Base-by-base conservation (phyloP, 2,797 vertebrate species). In the Limnodromus scolopaceus region DNA sequence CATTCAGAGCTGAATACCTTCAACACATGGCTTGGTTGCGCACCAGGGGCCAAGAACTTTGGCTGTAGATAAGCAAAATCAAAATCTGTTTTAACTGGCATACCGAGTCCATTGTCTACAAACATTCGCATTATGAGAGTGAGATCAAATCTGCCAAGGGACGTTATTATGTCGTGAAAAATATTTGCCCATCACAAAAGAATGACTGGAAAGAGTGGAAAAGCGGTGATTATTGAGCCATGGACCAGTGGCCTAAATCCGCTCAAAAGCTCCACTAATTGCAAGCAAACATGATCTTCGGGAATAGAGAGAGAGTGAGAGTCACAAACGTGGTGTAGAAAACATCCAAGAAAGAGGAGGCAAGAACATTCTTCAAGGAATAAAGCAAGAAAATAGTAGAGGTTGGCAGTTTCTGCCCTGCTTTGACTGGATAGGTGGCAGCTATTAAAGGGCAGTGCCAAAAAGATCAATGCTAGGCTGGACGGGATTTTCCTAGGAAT, bases 11-110 rank as follows among this genome's bases (percentile, higher is more conserved):
- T 72, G 79, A 93, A 77, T 89, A 95, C 82, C 88, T 94, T 95
- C 72, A 84, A 93, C 91, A 96, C 84, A 93, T 77, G 91, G 91
- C 65, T 95, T 88, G 74, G 79, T 87, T 95, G 86, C 38, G 61
- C 70, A 94, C 43, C 45, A 88, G 77, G 57, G 92, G 84, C 86
- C 91, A 68, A 94, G 95, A 96, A 84, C 94, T 83, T 96, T 96
- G 95, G 93, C 92, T 94, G 91, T 53, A 90, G 89, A 96, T 87
- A 84, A 96, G 65, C 90, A 95, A 94, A 96, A 96, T 87, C 91
- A 91, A 96, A 96, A 95, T 86, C 92, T 91, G 77, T 63, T 97
- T 95, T 94, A 95, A 94, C 92, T 96, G 87, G 89, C 58, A 93
- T 81, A 66, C 61, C 89, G 76, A 93, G 83, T 63, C 61, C 65